Evolutionary conservation across 35 echinoderm and acorn worm species (phyloP).

Genomic region (Apostichopus japonicus): DNA sequence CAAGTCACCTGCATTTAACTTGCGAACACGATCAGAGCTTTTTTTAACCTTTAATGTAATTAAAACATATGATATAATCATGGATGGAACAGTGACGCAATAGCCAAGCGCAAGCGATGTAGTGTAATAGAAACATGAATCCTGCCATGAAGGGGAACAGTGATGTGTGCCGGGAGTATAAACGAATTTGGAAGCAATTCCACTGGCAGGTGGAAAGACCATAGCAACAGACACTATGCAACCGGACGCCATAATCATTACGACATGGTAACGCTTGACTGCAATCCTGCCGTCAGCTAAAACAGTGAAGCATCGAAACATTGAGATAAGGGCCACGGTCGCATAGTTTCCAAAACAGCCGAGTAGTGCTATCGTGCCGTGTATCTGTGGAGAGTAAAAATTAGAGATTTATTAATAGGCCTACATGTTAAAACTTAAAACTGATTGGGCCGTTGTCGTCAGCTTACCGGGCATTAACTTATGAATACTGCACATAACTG

Average conservation of each 20-base stretch:
- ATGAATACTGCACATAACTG: too few species aligned
- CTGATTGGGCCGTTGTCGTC: too few species aligned
- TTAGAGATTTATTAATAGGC: too few species aligned
- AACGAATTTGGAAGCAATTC: background rate
- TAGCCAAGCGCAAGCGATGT: background rate
- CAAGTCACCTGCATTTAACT: background rate
- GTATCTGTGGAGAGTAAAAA: conserved; percentile 7
- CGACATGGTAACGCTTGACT: background rate
- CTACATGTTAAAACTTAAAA: too few species aligned
- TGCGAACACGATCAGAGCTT: background rate
- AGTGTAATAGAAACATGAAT: conserved; percentile 1
- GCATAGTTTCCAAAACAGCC: conserved; percentile 4
- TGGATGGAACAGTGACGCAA: background rate
- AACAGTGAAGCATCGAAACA: conserved; percentile 8
- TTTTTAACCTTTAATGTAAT: conserved; percentile 11
- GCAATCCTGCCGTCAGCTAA: background rate
- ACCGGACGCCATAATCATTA: background rate
- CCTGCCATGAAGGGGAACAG: conserved; percentile 31
- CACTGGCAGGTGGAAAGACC: background rate
- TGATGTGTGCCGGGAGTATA: conserved; percentile 46
- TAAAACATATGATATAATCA: conserved; percentile 17
- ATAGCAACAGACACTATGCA: background rate
- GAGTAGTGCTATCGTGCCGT: background rate
- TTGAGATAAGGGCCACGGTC: background rate
- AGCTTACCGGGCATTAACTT: too few species aligned